phyloP scores from a whole-genome alignment of 1,140 invertebrate genomes.

The Ceratoteleas bidentatus region DNA sequence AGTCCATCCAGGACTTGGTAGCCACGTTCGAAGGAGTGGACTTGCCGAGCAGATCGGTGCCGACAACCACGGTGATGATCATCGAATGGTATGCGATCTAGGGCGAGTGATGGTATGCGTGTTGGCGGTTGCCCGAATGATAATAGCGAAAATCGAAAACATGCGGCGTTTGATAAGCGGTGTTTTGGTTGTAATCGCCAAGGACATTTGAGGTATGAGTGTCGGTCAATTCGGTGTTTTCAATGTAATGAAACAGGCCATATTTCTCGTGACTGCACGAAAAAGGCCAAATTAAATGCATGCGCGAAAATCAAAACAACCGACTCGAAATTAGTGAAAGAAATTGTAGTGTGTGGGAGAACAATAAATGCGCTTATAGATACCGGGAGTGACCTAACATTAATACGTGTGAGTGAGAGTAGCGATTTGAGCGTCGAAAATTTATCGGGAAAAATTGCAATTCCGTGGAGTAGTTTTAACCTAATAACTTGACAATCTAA shows the following conservation, averaged over 20 bases:
- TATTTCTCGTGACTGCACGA: neutral
- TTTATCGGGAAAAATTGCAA: too few relatives aligned
- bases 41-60: neutral
- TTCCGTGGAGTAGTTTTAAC: too few relatives aligned
- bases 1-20: neutral
- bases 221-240: too few relatives aligned
- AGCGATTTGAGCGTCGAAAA: neutral
- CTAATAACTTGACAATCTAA: too few relatives aligned
- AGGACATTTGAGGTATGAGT: too few relatives aligned
- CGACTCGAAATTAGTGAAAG: neutral
- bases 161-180: too few relatives aligned
- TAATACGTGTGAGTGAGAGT: neutral
- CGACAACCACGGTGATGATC: too few relatives aligned
- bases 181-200: too few relatives aligned
- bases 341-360: neutral
- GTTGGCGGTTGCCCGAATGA: too few relatives aligned
- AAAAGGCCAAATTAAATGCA: neutral
- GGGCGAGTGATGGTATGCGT: too few relatives aligned
- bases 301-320: neutral
- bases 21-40: neutral
- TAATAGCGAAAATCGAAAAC: too few relatives aligned
- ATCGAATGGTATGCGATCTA: too few relatives aligned
- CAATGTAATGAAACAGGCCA: neutral
- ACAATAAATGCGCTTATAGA: neutral
- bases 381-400: neutral